These are phyloP conservation scores for Drosophila subobscura DNA, from an alignment of 1,140 invertebrate genomes.

Conservation along the genomic window DNA sequence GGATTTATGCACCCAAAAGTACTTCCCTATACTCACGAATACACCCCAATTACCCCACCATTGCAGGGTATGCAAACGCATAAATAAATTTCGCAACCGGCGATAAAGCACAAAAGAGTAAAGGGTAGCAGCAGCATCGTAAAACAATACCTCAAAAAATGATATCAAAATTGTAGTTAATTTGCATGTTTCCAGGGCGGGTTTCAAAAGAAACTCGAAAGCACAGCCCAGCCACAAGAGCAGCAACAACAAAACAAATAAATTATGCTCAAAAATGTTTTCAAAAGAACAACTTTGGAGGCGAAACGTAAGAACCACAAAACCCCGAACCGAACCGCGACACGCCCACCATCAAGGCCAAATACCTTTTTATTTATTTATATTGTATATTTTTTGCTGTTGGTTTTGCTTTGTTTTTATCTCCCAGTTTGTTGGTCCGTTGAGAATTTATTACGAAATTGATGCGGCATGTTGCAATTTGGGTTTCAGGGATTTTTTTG, in stretches of 20 bases:
- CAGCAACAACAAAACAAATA: conserved; percentile 54
- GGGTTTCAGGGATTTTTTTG: conserved; percentile 18
- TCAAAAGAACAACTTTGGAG: conserved; percentile 66
- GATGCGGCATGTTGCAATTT: conserved; percentile 67
- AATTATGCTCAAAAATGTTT: conserved; percentile 63
- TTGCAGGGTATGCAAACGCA: conserved; percentile 22
- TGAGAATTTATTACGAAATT: conserved; percentile 67
- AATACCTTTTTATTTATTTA: conserved; percentile 29
- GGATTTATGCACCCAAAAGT: no score
- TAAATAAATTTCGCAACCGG: conserved; percentile 55
- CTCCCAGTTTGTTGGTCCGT: conserved; percentile 34
- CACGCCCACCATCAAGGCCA: conserved; percentile 67
- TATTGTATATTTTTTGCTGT: neutral
- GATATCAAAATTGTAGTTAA: conserved; percentile 66
- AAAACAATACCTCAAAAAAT: conserved; percentile 22
- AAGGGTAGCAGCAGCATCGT: neutral
- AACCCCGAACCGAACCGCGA: conserved; percentile 6
- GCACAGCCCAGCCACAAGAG: conserved; percentile 1
- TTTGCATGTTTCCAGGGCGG: conserved; percentile 69
- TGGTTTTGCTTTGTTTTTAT: neutral
- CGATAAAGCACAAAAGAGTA: conserved; percentile 42
- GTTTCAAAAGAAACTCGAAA: conserved; percentile 56
- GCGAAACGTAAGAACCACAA: conserved; percentile 20
- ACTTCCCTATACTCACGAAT: no score
- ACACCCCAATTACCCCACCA: no score